Evolutionary conservation across 37 sponge, comb jelly and placozoan species (phyloP), one percentile per base, ranked within the genome.

Genomic region (Petrosia ficiformis): DNA sequence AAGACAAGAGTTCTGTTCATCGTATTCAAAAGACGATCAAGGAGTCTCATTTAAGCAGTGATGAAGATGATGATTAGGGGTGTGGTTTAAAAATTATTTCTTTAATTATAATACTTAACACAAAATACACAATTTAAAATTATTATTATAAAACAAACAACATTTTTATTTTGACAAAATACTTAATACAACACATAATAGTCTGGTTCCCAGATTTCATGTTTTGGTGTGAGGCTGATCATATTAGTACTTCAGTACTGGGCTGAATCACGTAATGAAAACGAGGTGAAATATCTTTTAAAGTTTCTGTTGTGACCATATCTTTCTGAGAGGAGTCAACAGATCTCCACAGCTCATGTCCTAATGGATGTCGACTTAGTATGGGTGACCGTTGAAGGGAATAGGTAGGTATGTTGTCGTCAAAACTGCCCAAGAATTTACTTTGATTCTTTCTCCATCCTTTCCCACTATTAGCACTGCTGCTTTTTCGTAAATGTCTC

Each of bases 341-440:
- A 26, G 63, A 26, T 6, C 28, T 61, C 6, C 5, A 5, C 22
- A 22, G 28, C 11, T 26, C 63, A 61, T 24, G 28, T n/a, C n/a
- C n/a, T 11, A 11, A 8, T 29, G 11, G 28, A n/a, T 5, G 63
- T 26, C 28, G 11, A n/a, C 63, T 5, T 26, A 70, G 63, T 2
- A 76, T 76, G 41, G 83, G 77, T 31, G 77, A 83, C 6, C 48
- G 71, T 3, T 68, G 63, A 44, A 40, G 71, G 28, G 16, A 37
- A 16, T 40, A 74, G 1, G 22, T 6, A 61, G 63, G 63, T 29
- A 61, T 61, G 43, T 64, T n/a, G 74, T 48, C 16, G 36, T 2
- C 16, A 36, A 2, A 1, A 39, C 22, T 58, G 29, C 26, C 26
- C 30, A 39, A 2, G 56, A 35, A 2, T 26, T 14, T 32, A 57